Evolutionary conservation across 2,797 vertebrate species (phyloP).

Genomic region (Yasuhikotakia modesta): DNA sequence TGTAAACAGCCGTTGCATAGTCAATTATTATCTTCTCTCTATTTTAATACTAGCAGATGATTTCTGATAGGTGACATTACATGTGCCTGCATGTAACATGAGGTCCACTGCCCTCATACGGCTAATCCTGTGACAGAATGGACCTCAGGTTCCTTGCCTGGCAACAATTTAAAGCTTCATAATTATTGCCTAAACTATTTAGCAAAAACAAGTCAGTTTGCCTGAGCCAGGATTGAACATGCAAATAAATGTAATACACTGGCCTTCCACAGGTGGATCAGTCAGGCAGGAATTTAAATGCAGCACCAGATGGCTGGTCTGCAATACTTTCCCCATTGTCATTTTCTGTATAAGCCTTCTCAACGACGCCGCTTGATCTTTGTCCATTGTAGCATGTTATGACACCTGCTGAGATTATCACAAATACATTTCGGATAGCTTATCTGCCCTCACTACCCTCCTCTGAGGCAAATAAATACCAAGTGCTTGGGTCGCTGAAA

Average conservation of each 20-base stretch:
- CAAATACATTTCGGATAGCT: background rate
- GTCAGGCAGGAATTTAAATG: background rate
- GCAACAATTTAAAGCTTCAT: conserved; percentile 1
- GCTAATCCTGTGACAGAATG: background rate
- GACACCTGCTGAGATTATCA: conserved; percentile 29
- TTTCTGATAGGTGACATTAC: background rate
- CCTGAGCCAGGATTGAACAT: conserved; percentile 33
- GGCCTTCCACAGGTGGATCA: conserved; percentile 29
- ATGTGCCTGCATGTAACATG: background rate
- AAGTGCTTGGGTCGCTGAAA: background rate
- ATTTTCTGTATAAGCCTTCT: conserved; percentile 17
- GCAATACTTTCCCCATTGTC: conserved; percentile 3
- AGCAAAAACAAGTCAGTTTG: conserved; percentile 11
- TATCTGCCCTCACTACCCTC: conserved; percentile 6
- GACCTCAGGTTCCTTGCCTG: background rate
- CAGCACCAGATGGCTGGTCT: conserved; percentile 27
- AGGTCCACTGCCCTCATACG: background rate
- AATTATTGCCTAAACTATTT: conserved; percentile 13
- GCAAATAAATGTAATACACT: conserved; percentile 41
- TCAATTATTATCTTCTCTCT: too few species aligned
- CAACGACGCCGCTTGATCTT: background rate
- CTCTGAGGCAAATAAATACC: background rate
- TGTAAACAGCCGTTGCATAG: too few species aligned
- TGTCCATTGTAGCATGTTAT: conserved; percentile 21
- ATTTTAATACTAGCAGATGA: too few species aligned